Base-by-base conservation (phyloP, 2,113 vertebrate species). In the Ascaphus truei region DNA sequence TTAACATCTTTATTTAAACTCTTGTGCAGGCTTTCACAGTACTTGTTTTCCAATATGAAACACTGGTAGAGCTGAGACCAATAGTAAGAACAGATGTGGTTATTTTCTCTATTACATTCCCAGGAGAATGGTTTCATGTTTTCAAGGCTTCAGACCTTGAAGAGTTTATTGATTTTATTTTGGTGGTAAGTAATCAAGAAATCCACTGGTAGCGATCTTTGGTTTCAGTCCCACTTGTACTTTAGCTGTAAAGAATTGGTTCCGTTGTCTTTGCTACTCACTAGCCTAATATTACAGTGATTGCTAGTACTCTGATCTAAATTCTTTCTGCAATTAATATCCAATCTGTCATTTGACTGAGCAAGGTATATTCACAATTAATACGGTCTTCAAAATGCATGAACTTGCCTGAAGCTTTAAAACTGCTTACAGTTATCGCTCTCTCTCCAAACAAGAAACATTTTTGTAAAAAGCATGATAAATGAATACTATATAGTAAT, bases 111-210 rank as follows among this genome's bases (percentile, higher is more conserved):
- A 26, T 9, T 30, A 45, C 51, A 33, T 43, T 67, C 51, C 64
- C 26, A 7, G 1, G 37, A 48, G 65, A 52, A 68, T 34, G 33
- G 65, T 18, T 57, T 68, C 53, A 26, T 68, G 53, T 58, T 68
- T 68, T 30, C 29, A 57, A 55, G 39, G 25, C 53, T 68, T 47
- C 53, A 68, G 53, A 68, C 65, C 65, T 57, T 68, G 39, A 68
- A 68, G 64, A 48, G 30, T 31, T 37, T 56, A 66, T 66, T 66
- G 62, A 64, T 64, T 64, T 53, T 64, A 36, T 27, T 47, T 48
- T 52, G 48, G 36, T 36, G 31, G 62, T 51, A 64, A 64, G 62
- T 64, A 39, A 64, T 64, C 62, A 64, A 50, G 31, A 48, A 27
- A 64, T 64, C 47, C 50, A 53, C 31, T 52, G 11, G n/a, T 53